Evolutionary conservation across 2,888 invertebrate genomes (phyloP), one percentile per base, ranked within the genome.

Genomic region (Aphrophora alni): DNA sequence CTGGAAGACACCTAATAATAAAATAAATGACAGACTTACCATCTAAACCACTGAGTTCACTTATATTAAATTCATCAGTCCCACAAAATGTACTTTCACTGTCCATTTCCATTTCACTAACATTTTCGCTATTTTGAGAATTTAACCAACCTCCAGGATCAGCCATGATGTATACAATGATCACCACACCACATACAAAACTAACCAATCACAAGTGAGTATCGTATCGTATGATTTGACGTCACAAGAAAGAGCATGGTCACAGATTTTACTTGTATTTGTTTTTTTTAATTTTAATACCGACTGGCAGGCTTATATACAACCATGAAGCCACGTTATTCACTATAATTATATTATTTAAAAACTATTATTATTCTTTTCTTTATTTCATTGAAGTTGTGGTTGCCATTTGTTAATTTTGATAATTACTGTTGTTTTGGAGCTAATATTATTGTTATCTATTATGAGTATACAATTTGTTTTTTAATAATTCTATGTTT

Each of bases 11-110:
- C 33, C 33, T 33, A 33, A 33, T 33, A 8, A 33, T 80, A 26
- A 26, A 82, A 81, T 24, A 26, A 80, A 71, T 77, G 83, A 75
- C 81, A 77, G 82, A 87, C 88, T 88, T 90, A 93, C 94, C 94
- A 88, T 94, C 93, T 84, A 94, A 91, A 87, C 92, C 93, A 85
- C 91, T 90, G 72, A 94, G 90, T 86, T 93, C 94, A 83, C 91
- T 91, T 38, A 93, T 89, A 88, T 92, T 92, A 87, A 93, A 93
- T 77, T 91, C 91, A 85, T 92, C 92, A 84, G 86, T 88, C 5
- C 88, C 84, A 80, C 88, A 86, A 86, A 90, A 90, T 86, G 88
- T 88, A 81, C 89, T 87, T 86, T 84, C 84, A 88, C 88, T 84
- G 86, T 88, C 89, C 89, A 89, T 87, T 70, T 80, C 80, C 89